Base-by-base conservation (phyloP, 1,140 invertebrate genomes). In the Branchinecta lindahli region DNA sequence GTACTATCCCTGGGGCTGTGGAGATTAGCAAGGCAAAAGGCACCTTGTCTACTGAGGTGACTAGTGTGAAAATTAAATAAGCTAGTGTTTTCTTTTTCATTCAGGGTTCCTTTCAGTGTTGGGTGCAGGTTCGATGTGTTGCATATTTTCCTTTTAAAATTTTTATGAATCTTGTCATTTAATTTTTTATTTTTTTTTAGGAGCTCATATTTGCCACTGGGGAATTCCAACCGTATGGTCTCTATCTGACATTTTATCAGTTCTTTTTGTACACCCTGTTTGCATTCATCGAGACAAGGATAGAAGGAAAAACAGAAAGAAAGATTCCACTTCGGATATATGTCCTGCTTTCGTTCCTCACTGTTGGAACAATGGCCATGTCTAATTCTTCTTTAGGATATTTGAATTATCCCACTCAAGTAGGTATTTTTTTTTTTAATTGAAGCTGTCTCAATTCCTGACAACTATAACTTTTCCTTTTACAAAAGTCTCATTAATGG, bases 321-420 rank as follows among this genome's bases (percentile, higher is more conserved):
- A 88, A 84, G 87, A 93, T 96, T 75, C 92, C 94, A 9, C 75
- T 93, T 72, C 84, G 80, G 74, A 88, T 85, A 0, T 98, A 96
- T 80, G 79, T 85, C 66, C 75, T 94, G 47, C 79, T 96, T 67
- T 92, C 92, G 61, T 83, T 92, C 45, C 78, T 96, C 44, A 95
- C 94, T 0, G 82, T 97, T 8, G 91, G 91, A 0, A 97, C 94
- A 10, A 98, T 98, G 92, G 92, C 92, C 0, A 85, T 97, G 74
- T 96, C 94, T 5, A 97, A 98, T 81, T 86, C 92, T 10, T 94
- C 93, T 8, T 81, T 97, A n/a, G 92, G 89, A 65, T 96, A 96
- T 79, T 80, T 98, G 0, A 98, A 97, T 79, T 98, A 96, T 80
- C 94, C 95, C 20, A 94, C 91, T 2, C 84, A 86, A 79, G 78